Evolutionary conservation across 2,113 vertebrate species (phyloP).

Genomic region (Budorcas taxicolor): DNA sequence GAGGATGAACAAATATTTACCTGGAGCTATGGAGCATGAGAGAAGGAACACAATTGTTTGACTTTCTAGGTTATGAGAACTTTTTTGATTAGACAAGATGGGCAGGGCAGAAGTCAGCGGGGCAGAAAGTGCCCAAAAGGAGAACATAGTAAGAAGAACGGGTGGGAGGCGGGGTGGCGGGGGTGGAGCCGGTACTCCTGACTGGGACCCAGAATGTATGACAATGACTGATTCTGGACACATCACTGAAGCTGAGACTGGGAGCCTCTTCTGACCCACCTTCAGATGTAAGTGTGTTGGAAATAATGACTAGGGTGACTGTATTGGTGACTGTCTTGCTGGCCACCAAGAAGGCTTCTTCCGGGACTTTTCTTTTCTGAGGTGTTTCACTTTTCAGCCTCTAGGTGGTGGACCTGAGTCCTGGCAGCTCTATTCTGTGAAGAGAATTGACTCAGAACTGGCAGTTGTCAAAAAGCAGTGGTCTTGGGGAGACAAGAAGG

Average conservation of each 20-base stretch:
- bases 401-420: conserved; percentile 51
- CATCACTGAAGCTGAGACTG: neutral
- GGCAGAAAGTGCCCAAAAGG: neutral
- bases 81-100: neutral
- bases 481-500: neutral
- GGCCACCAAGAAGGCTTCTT: neutral
- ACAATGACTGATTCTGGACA: neutral
- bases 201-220: neutral
- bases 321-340: neutral
- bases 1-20: neutral
- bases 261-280: neutral
- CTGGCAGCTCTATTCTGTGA: neutral
- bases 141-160: neutral
- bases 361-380: neutral
- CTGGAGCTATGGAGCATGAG: neutral
- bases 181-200: neutral
- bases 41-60: neutral
- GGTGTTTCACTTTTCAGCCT: conserved; percentile 8
- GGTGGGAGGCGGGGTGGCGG: accelerated
- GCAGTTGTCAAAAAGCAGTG: neutral
- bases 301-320: neutral
- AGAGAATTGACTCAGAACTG: neutral
- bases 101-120: neutral
- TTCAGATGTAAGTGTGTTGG: neutral
- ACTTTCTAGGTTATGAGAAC: neutral